Conservation (phyloP, 1,140 invertebrate species). For the Drosophila sproati region DNA sequence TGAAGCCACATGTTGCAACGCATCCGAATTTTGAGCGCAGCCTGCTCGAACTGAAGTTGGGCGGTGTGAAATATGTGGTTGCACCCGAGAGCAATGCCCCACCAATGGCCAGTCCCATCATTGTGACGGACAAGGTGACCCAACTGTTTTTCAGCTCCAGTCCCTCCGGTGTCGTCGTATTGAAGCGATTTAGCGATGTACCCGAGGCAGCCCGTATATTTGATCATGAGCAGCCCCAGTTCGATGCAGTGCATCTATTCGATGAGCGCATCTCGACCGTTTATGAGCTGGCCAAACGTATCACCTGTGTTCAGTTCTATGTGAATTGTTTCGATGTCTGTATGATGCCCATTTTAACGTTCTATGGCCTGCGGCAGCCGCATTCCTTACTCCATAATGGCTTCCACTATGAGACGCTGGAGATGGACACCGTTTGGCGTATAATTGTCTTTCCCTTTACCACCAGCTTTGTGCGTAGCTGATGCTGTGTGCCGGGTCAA, state of each 20-base stretch:
- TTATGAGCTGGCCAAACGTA: constrained; percentile 31
- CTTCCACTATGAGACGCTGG: constrained; percentile 57
- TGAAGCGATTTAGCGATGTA: constrained; percentile 44
- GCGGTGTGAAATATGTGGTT: constrained; percentile 42
- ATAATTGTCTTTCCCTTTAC: constrained; percentile 60
- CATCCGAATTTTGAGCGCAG: constrained; percentile 55
- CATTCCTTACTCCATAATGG: constrained; percentile 40
- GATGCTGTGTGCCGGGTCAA: constrained; percentile 36
- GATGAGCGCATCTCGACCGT: constrained; percentile 51
- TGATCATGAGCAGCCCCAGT: constrained; percentile 28
- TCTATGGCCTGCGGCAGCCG: constrained; percentile 16
- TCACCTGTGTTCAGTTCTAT: constrained; percentile 50
- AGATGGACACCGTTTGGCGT: constrained; percentile 33
- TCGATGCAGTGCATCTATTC: constrained; percentile 49
- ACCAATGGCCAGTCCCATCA: constrained; percentile 57
- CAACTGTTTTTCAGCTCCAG: constrained; percentile 58
- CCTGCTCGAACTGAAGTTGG: constrained; percentile 23
- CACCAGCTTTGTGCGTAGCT: constrained; percentile 22
- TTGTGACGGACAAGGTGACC: constrained; percentile 49
- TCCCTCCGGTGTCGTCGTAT: constrained; percentile 47
- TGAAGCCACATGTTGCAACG: constrained; percentile 58
- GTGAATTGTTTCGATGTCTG: constrained; percentile 63
- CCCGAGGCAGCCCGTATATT: constrained; percentile 20
- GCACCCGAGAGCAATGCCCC: constrained; percentile 53
- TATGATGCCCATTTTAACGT: constrained; percentile 48